Evolutionary conservation across 1,140 invertebrate species (phyloP), one percentile per base, ranked within the genome.

Genomic region (Papilio xuthus): DNA sequence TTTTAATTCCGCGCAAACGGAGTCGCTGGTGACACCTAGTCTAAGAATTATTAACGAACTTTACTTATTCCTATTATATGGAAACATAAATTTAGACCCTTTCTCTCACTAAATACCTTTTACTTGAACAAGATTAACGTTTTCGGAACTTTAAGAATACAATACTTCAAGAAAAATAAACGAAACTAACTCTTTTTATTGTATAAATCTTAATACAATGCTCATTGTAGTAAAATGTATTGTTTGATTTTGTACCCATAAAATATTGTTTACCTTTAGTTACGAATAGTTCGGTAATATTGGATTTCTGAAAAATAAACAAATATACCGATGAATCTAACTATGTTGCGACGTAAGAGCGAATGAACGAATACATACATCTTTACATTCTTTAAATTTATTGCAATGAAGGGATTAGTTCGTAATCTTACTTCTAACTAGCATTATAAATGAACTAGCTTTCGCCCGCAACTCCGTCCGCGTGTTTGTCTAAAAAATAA

Each of bases 251-350:
- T 47, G 60, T 76, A 20, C 9, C 8, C 26, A 67, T 67, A 28
- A 56, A 75, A 76, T 60, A 60, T n/a, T 76, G 18, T 76, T 63
- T 41, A 63, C 32, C 37, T 56, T 76, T 56, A 37, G 23, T 56
- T 15, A 75, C 6, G 50, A 53, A 75, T 75, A 13, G 18, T 42
- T 26, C 53, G 50, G n/a, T 42, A 32, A 75, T 28, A 75, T 76
- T 63, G 32, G n/a, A 56, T 2, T 76, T 76, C 73, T 60, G 7
- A 63, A 32, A 76, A 50, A 44, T 44, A 73, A 73, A 73, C 42
- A 69, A 69, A 69, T 47, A 47, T 50, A 13, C 23, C 23, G 15
- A 67, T 15, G 23, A 60, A 7, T 56, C 12, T 13, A 32, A 67
- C 3, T 15, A 6, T 32, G 23, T 13, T 28, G 13, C 60, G 15